phyloP scores from a whole-genome alignment of 2,113 vertebrate genomes.

The Dendrocopos noguchii region DNA sequence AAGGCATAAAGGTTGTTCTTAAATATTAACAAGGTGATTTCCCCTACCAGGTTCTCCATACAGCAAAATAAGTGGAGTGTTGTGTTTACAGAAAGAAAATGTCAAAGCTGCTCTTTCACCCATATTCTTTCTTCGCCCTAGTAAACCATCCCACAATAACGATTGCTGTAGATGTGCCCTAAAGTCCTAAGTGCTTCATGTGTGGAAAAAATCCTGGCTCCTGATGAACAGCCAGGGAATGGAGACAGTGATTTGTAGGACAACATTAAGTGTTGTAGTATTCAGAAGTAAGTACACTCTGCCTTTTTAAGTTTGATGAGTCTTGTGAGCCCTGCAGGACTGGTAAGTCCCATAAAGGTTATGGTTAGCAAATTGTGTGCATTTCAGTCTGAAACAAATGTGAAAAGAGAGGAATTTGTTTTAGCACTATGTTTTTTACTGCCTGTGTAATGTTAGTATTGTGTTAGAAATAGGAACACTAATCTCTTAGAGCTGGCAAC shows the following conservation, averaged over 20 bases:
- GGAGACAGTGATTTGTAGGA: constrained; percentile 13
- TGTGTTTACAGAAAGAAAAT: background rate
- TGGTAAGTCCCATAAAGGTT: background rate
- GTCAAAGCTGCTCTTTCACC: background rate
- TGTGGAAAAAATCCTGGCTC: constrained; percentile 22
- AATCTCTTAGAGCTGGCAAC: constrained; percentile 29
- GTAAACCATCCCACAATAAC: background rate
- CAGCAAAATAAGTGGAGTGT: background rate
- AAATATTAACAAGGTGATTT: background rate
- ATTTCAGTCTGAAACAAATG: constrained; percentile 23
- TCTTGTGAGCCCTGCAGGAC: constrained; percentile 25
- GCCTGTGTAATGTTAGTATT: background rate
- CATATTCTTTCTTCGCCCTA: background rate
- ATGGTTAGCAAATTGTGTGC: background rate
- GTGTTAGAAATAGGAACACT: background rate
- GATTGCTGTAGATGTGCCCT: background rate
- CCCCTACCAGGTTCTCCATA: background rate
- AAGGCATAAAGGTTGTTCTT: constrained; percentile 27
- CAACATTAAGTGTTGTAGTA: background rate
- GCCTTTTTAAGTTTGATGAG: constrained; percentile 14
- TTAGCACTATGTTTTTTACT: constrained; percentile 13
- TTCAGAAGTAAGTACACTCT: constrained; percentile 4
- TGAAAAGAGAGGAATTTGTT: constrained; percentile 21
- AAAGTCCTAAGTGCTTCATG: background rate
- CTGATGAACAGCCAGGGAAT: background rate